These are phyloP conservation scores for Stictocephala bisonia DNA, from an alignment of 2,888 invertebrate species.

Conservation along the genomic window DNA sequence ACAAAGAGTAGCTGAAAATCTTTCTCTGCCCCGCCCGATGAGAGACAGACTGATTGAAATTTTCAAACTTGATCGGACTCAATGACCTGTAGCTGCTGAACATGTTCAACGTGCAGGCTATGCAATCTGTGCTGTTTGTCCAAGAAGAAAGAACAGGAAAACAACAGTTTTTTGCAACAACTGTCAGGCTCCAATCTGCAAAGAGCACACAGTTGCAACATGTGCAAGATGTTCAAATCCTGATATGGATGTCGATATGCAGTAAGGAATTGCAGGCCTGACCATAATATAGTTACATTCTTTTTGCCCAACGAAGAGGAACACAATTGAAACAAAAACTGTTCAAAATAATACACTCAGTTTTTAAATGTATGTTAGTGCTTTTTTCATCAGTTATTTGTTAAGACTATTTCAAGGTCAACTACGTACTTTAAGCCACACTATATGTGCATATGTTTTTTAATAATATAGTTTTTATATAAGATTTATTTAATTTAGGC, in stretches of 20 bases:
- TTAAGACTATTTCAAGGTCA: slow-evolving; percentile 1
- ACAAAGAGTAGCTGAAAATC: slow-evolving; percentile 1
- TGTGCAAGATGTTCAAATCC: slow-evolving; percentile 16
- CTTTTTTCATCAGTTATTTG: slow-evolving; percentile 2
- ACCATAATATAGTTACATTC: not conserved
- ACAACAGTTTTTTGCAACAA: slow-evolving; percentile 16
- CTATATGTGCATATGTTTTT: not conserved
- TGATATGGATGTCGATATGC: slow-evolving; percentile 1
- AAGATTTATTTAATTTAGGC: too few species aligned
- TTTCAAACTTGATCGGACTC: slow-evolving; percentile 7
- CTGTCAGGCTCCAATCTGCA: slow-evolving; percentile 23
- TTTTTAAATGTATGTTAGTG: not conserved
- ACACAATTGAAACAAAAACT: not conserved
- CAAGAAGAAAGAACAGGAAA: slow-evolving; percentile 33
- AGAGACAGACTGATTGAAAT: slow-evolving; percentile 22
- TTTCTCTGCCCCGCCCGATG: not conserved
- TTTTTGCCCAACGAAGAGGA: not conserved
- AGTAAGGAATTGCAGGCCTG: not conserved
- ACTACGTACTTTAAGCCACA: not conserved
- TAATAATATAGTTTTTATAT: too few species aligned
- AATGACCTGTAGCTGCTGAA: slow-evolving; percentile 6
- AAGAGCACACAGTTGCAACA: slow-evolving; percentile 8
- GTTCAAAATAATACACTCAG: not conserved
- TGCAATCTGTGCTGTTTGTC: slow-evolving; percentile 18
- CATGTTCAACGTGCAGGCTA: slow-evolving; percentile 5